Percentiles rank a stretch among this genome's conserved stretches.
Evolutionary conservation across 2,888 invertebrate species (phyloP).

Genomic region (Netelia virgata): DNA sequence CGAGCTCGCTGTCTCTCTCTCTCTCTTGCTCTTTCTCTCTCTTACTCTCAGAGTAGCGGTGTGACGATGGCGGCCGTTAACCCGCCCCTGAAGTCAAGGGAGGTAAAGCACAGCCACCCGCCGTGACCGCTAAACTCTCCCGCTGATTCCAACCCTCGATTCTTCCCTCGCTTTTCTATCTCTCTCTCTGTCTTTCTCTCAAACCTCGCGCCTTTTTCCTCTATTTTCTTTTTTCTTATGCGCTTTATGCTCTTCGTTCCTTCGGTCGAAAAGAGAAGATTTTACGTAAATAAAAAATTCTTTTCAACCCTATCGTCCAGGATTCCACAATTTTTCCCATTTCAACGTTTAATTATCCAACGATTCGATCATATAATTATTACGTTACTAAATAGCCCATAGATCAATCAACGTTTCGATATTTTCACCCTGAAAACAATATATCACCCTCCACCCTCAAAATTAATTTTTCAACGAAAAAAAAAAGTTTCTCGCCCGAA

Average conservation of each 20-base stretch:
- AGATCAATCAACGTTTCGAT: not conserved
- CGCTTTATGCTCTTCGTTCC: not conserved
- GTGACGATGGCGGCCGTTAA: constrained; percentile 63
- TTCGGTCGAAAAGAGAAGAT: not conserved
- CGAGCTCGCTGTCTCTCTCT: constrained; percentile 2
- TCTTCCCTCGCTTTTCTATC: constrained; percentile 44
- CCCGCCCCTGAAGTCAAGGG: constrained; percentile 59
- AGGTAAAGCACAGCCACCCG: constrained; percentile 67
- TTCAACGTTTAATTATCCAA: not conserved
- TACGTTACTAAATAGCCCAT: no score
- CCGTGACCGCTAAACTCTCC: constrained; percentile 77
- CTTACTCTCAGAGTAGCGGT: constrained; percentile 7
- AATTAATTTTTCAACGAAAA: not conserved
- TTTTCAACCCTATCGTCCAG: no score
- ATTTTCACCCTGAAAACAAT: not conserved
- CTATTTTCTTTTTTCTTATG: not conserved
- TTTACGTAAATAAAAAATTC: not conserved
- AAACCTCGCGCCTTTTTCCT: constrained; percentile 12
- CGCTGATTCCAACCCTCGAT: constrained; percentile 76
- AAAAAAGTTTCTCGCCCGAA: not conserved
- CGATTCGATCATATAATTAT: not conserved
- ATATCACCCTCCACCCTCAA: not conserved
- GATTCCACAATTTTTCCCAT: not conserved
- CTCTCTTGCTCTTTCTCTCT: no score
- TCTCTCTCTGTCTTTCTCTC: constrained; percentile 21